Percentiles rank a stretch among this genome's conserved stretches.
Conservation (phyloP, 2,797 vertebrate species). For the Channallabes apus region DNA sequence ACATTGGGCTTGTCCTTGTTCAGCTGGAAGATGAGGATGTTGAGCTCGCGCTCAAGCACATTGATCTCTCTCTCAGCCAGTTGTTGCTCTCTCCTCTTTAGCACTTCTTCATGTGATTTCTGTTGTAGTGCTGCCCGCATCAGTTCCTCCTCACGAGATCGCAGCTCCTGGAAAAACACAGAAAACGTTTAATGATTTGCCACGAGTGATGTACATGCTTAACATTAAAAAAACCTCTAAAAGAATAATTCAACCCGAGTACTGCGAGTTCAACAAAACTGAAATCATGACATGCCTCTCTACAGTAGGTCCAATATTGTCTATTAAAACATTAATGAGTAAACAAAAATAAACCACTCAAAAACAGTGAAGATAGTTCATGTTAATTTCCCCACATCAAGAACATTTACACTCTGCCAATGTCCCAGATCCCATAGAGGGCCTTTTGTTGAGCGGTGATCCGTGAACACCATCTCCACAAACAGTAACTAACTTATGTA, state of each 20-base stretch:
- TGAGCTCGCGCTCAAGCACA: slow-evolving; percentile 90
- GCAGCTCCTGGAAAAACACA: slow-evolving; percentile 79
- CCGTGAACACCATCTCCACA: background rate
- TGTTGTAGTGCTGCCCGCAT: slow-evolving; percentile 89
- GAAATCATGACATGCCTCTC: background rate
- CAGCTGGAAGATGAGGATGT: slow-evolving; percentile 94
- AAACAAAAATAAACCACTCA: background rate
- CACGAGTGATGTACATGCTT: background rate
- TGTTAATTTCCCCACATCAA: background rate
- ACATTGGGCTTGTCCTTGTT: slow-evolving; percentile 94
- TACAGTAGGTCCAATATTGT: background rate
- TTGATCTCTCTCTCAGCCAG: slow-evolving; percentile 90
- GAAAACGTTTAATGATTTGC: background rate
- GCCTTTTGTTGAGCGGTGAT: background rate
- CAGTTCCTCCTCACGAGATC: slow-evolving; percentile 91
- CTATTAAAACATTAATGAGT: background rate
- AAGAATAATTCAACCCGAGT: background rate
- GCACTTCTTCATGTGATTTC: slow-evolving; percentile 90
- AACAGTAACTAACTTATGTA: background rate
- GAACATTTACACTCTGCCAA: background rate
- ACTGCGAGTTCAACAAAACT: background rate
- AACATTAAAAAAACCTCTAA: background rate
- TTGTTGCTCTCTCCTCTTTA: slow-evolving; percentile 90
- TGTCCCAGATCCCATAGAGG: background rate
- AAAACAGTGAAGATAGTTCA: background rate